A percentile compares a stretch with the other conserved stretches of the same genome.
phyloP scores from a whole-genome alignment of 2,888 invertebrate species.

The Drosophila nr. perissopoda region DNA sequence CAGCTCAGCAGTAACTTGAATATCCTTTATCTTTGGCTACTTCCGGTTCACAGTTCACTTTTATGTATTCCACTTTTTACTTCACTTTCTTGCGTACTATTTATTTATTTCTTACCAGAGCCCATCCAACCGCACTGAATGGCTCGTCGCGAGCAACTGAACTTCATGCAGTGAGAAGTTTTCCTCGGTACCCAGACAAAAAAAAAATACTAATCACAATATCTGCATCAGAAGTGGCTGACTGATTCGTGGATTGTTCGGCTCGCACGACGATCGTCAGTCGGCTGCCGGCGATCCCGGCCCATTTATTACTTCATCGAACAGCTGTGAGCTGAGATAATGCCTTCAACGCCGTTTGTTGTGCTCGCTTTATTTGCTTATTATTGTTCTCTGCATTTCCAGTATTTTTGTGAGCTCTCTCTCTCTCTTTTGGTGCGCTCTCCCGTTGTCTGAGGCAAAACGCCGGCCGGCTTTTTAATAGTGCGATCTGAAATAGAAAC shows the following conservation, averaged over 20 bases:
- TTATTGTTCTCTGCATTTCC: slow-evolving; percentile 23
- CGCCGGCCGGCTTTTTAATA: slow-evolving; percentile 48
- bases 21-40: slow-evolving; percentile 61
- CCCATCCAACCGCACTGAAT: slow-evolving; percentile 84
- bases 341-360: slow-evolving; percentile 48
- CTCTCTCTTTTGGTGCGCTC: slow-evolving; percentile 11
- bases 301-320: slow-evolving; percentile 66
- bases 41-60: slow-evolving; percentile 63
- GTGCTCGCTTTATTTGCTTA: slow-evolving; percentile 49
- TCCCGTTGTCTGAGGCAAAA: slow-evolving; percentile 17
- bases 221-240: slow-evolving; percentile 36
- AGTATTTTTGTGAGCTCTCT: slow-evolving; percentile 35
- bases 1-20: slow-evolving; percentile 5
- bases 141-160: slow-evolving; percentile 84
- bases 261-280: slow-evolving; percentile 29
- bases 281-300: slow-evolving; percentile 58
- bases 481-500: slow-evolving; percentile 9
- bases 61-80: slow-evolving; percentile 67
- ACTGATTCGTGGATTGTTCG: slow-evolving; percentile 44
- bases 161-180: slow-evolving; percentile 59
- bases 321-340: slow-evolving; percentile 58
- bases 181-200: slow-evolving; percentile 57
- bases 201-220: slow-evolving; percentile 13
- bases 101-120: slow-evolving; percentile 56
- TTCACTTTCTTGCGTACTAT: slow-evolving; percentile 42